A percentile compares a stretch with the other conserved stretches of the same genome.
phyloP scores from a whole-genome alignment of 2,113 vertebrate species.

The Tapirus terrestris region DNA sequence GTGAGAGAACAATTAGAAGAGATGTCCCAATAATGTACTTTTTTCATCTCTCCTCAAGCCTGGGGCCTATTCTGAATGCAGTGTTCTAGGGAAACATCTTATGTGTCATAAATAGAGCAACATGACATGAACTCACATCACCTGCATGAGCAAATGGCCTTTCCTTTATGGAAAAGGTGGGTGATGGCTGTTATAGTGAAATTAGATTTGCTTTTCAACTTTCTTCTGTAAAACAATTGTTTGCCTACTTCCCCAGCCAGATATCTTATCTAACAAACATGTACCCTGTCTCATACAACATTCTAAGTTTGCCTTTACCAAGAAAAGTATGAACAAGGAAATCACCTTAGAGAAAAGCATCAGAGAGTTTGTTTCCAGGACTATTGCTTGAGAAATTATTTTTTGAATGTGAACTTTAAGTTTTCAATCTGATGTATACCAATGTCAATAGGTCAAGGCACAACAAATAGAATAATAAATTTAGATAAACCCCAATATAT shows the following conservation, averaged over 20 bases:
- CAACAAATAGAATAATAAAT: background rate
- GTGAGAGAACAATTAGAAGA: background rate
- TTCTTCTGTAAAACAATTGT: background rate
- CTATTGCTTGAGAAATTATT: background rate
- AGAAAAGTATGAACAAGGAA: background rate
- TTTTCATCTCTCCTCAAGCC: background rate
- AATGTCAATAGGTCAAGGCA: background rate
- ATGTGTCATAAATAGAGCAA: background rate
- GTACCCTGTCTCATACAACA: background rate
- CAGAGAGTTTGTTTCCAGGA: background rate
- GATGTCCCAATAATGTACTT: background rate
- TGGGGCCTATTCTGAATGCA: background rate
- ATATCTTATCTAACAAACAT: background rate
- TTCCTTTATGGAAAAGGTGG: background rate
- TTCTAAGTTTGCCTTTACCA: background rate
- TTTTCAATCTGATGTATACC: background rate
- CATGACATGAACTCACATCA: background rate
- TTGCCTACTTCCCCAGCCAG: background rate
- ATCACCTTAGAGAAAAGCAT: background rate
- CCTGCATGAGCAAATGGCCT: background rate
- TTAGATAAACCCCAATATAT: background rate
- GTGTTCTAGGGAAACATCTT: background rate
- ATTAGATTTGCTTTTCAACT: background rate
- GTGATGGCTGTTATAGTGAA: background rate
- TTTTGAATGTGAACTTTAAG: slow-evolving; percentile 3